Base-by-base conservation (phyloP, 2,113 vertebrate species). In the Cygnus buccinator region DNA sequence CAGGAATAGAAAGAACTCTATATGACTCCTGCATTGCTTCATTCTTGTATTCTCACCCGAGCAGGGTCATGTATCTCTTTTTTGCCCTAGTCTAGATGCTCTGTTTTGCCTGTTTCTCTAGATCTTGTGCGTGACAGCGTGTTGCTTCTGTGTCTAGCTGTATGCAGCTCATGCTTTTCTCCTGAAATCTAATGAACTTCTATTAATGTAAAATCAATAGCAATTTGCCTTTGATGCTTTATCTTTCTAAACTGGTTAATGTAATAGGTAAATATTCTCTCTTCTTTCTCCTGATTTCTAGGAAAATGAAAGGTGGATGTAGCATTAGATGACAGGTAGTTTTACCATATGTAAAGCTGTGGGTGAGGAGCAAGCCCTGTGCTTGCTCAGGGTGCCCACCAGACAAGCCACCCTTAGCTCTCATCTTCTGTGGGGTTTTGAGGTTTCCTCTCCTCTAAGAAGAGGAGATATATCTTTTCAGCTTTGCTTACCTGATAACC, bases 41-140 rank as follows among this genome's bases (percentile, higher is more conserved):
- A 25, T 39, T 94, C 73, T 94, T 82, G 17, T 88, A 86, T 82
- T 87, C 37, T 95, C 50, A 89, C 90, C 87, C 81, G 84, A 84
- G 67, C 65, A 62, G 39, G 28, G n/a, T 63, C 1, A 9, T 90
- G 72, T 79, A 58, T 84, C 77, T 86, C 91, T 95, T 96, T 96
- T 75, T 76, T 82, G 31, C 50, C 31, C 7, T 71, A 26, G 25
- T 83, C 31, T 35, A 67, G 17, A 7, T 88, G 62, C 43, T 75
- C 22, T 70, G 31, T 11, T n/a, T 90, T 91, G 10, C 11, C 13
- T 46, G 22, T 29, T 65, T 86, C 20, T 89, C 11, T 26, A 44
- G 33, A 43, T 86, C 11, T 43, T 33, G 33, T 74, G 28, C 0
- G 57, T 65, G 61, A 50, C 68, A 54, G 72, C 21, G 16, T n/a